Percentiles rank a stretch among this genome's conserved stretches.
Evolutionary conservation across 2,888 invertebrate species (phyloP).

Genomic region (Drosophila flavopinicola): DNA sequence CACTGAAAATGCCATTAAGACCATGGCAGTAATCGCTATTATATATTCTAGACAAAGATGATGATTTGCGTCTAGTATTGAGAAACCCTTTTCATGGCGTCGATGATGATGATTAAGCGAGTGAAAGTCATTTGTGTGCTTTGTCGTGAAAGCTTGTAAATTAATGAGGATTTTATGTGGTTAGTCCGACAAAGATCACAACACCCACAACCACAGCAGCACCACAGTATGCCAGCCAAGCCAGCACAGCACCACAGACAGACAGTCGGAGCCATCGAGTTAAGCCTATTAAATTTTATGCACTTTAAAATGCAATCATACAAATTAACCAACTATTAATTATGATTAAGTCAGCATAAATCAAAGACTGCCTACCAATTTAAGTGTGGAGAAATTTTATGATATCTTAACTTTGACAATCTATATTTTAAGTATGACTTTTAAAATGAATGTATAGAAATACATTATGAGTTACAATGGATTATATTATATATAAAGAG

Average conservation of each 20-base stretch:
- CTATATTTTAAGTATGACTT: too few relatives aligned
- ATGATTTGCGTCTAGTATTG: conserved; percentile 19
- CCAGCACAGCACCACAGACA: conserved; percentile 2
- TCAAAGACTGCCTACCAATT: conserved; percentile 3
- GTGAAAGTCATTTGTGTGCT: conserved; percentile 64
- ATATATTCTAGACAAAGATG: conserved; percentile 52
- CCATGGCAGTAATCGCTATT: conserved; percentile 12
- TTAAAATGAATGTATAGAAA: too few relatives aligned
- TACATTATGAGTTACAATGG: too few relatives aligned
- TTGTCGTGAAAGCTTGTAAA: conserved; percentile 65
- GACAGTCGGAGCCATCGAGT: conserved; percentile 26
- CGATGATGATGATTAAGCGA: conserved; percentile 52
- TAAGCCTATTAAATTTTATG: conserved; percentile 50
- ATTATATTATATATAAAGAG: too few relatives aligned
- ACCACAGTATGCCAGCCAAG: conserved; percentile 14
- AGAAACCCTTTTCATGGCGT: conserved; percentile 18
- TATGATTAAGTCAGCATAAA: conserved; percentile 23
- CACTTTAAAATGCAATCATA: conserved; percentile 44
- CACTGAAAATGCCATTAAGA: conserved; percentile 39
- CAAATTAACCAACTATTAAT: conserved; percentile 44
- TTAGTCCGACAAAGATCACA: conserved; percentile 37
- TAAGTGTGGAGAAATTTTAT: background rate
- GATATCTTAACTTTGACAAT: background rate
- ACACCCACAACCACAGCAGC: conserved; percentile 38
- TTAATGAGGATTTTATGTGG: conserved; percentile 68